Conservation (phyloP, 2,113 vertebrate genomes). For the Coptodon bakossiorum region DNA sequence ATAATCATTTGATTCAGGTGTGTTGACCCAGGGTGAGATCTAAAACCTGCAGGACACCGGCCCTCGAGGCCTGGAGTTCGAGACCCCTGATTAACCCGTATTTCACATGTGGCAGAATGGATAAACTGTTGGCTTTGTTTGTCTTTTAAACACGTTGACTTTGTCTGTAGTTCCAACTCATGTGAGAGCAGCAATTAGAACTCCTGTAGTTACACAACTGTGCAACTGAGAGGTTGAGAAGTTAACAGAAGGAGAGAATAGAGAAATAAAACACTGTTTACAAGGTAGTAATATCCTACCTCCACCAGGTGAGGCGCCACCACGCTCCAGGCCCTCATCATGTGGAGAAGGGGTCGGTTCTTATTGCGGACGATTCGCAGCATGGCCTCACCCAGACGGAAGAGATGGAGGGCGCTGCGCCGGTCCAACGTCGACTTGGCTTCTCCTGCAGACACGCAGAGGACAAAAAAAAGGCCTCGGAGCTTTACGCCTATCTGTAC, state of each 20-base stretch:
- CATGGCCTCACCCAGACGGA: constrained; percentile 92
- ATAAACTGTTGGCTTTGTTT: not conserved
- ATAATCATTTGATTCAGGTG: fast-evolving
- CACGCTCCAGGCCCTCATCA: constrained; percentile 93
- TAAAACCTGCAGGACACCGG: not conserved
- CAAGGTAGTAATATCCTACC: constrained; percentile 56
- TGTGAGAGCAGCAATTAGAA: not conserved
- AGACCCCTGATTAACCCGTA: not conserved
- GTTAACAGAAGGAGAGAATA: not conserved
- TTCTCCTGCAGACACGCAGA: constrained; percentile 72
- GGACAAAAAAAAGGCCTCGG: too few species aligned
- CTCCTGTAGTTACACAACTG: not conserved
- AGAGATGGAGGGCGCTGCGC: constrained; percentile 87
- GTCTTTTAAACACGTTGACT: not conserved
- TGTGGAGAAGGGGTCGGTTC: constrained; percentile 83
- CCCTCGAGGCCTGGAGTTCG: fast-evolving
- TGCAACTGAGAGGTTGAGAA: not conserved
- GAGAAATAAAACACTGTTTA: not conserved
- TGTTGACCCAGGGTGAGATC: fast-evolving
- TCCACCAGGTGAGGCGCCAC: constrained; percentile 96
- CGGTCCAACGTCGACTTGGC: constrained; percentile 86
- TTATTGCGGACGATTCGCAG: constrained; percentile 87
- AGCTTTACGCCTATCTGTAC: not conserved
- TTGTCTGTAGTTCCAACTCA: not conserved
- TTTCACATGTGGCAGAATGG: not conserved